Percentiles rank a stretch among this genome's conserved stretches.
Evolutionary conservation across 2,113 vertebrate genomes (phyloP).

Genomic region (Pseudorectes ferrugineus): DNA sequence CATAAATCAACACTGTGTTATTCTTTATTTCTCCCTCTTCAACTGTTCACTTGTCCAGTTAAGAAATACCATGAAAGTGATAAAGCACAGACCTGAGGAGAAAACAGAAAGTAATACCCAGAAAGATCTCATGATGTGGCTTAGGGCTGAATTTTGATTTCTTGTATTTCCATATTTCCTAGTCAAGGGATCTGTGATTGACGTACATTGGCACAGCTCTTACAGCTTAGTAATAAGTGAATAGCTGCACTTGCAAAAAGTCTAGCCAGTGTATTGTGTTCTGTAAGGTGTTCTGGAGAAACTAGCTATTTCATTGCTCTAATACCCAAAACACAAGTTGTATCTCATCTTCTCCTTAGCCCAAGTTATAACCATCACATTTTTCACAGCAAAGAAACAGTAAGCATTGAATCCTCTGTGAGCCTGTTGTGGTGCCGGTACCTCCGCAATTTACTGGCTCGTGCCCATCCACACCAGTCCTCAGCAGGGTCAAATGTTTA

Average conservation of each 20-base stretch:
- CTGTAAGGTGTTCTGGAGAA: background rate
- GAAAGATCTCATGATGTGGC: background rate
- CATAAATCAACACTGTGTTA: background rate
- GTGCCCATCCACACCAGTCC: rapidly evolving
- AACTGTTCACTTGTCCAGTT: background rate
- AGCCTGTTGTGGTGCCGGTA: rapidly evolving
- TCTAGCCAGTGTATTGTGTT: background rate
- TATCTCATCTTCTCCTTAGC: background rate
- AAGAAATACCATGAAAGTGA: background rate
- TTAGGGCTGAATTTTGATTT: background rate
- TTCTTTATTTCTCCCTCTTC: background rate
- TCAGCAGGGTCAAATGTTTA: background rate
- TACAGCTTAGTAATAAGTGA: background rate
- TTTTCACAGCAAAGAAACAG: background rate
- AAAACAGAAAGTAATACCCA: background rate
- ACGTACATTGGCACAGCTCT: background rate
- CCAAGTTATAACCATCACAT: background rate
- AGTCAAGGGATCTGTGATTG: background rate
- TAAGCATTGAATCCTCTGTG: background rate
- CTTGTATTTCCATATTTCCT: background rate
- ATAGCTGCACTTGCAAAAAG: background rate
- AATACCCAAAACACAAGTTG: background rate
- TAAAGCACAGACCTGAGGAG: background rate
- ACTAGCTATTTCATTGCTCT: background rate
- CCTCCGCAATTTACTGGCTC: background rate